Base-by-base conservation (phyloP, 1,140 invertebrate genomes). In the Wiebesia pumilae region DNA sequence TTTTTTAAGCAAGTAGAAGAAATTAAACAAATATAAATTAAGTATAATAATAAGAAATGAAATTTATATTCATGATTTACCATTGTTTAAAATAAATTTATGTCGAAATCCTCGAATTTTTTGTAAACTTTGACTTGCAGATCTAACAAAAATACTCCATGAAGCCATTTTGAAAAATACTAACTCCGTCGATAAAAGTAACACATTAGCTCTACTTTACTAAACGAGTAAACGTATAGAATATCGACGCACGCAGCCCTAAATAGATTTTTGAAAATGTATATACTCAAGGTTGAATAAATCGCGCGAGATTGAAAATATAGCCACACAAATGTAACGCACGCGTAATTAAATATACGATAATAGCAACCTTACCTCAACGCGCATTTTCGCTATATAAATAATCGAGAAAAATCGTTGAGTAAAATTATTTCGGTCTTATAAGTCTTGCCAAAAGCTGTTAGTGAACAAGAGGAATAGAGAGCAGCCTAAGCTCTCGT, bases 101-200 rank as follows among this genome's bases (percentile, higher is more conserved):
- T 67, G 54, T 14, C 35, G n/a, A 14, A 88, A 19, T 65, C 73
- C 2, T 35, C 33, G 38, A 80, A 21, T n/a, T 85, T 87, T 69
- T 33, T 19, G 40, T n/a, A 89, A 79, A 86, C 83, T 88, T 88
- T 86, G 84, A 80, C 79, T 84, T 38, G 78, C 19, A 51, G 85
- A 87, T n/a, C 90, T 86, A 58, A 87, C 19, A 54, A 91, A 80
- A 0, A 69, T 89, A 78, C 91, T 92, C 88, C 87, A 90, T 30
- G 81, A 88, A 62, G 88, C 90, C 91, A 92, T 92, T 65, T 90
- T 91, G 65, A 24, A 83, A 75, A 75, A 27, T 75, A 12, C 24
- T 24, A 24, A 75, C 71, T 75, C 16, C 4, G 27, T 75, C 38
- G 71, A 43, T 75, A 43, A 19, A 71, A n/a, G 4, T 38, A 71